Conservation (phyloP, 2,113 vertebrate genomes). For the Pachycephala philippinensis region DNA sequence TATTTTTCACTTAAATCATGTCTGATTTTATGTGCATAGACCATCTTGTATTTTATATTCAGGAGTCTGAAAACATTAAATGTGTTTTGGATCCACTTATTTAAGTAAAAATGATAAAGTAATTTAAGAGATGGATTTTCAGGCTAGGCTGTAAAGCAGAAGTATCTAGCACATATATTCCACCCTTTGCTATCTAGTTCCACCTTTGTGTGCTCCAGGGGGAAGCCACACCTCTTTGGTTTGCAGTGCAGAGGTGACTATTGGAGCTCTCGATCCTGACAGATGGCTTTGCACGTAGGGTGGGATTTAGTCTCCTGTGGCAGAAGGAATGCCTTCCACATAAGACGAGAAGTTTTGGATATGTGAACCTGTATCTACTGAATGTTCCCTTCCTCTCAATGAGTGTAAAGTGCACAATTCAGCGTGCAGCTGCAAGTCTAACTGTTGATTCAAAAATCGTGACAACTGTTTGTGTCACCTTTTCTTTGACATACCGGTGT, state of each 20-base stretch:
- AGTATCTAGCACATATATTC: background rate
- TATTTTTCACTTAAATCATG: background rate
- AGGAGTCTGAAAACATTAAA: background rate
- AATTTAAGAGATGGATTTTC: background rate
- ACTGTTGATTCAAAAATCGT: background rate
- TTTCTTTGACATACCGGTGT: background rate
- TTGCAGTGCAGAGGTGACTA: background rate
- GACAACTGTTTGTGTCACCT: background rate
- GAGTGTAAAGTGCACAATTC: background rate
- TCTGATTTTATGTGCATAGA: background rate
- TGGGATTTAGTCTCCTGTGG: background rate
- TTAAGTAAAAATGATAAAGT: background rate
- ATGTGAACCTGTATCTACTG: background rate
- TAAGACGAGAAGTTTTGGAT: background rate
- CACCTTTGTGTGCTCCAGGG: background rate
- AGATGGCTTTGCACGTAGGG: background rate
- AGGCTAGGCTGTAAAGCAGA: background rate
- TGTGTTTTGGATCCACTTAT: background rate
- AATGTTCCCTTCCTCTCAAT: background rate
- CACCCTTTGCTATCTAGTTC: background rate
- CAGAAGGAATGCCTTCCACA: background rate
- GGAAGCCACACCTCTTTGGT: background rate
- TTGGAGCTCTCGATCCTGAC: background rate
- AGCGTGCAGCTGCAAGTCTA: background rate
- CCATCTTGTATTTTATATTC: background rate